Evolutionary conservation across 2,113 vertebrate genomes (phyloP).

Genomic region (Neofelis nebulosa): DNA sequence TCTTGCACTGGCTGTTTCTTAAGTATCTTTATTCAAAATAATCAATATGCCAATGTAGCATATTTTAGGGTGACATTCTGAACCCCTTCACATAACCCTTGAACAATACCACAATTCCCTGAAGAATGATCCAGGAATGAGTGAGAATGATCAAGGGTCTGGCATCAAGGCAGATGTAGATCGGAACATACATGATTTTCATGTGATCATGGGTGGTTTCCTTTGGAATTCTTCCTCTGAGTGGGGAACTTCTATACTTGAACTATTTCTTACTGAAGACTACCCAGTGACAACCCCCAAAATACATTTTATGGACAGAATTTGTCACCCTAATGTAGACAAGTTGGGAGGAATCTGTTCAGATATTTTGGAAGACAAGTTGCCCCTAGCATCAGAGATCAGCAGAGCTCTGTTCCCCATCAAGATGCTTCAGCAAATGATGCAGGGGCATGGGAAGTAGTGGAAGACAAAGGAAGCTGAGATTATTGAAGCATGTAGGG

Average conservation of each 20-base stretch:
- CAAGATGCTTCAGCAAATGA: conserved; percentile 93
- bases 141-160: conserved; percentile 88
- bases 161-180: conserved; percentile 92
- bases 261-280: conserved; percentile 96
- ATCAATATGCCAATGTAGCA: not conserved
- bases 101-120: not conserved
- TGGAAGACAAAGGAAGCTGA: conserved; percentile 94
- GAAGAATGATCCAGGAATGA: not conserved
- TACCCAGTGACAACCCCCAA: conserved; percentile 94
- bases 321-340: conserved; percentile 94
- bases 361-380: conserved; percentile 97
- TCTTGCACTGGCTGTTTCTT: not conserved
- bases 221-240: conserved; percentile 92
- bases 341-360: conserved; percentile 96
- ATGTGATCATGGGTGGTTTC: conserved; percentile 91
- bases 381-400: conserved; percentile 94
- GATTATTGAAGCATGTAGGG: conserved; percentile 93
- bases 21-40: not conserved
- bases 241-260: conserved; percentile 94
- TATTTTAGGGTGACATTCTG: conserved; percentile 8
- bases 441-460: conserved; percentile 86
- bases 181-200: conserved; percentile 93
- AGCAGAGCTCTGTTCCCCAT: conserved; percentile 95
- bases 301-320: conserved; percentile 96
- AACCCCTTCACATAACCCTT: not conserved